A percentile compares a stretch with the other conserved stretches of the same genome.
phyloP scores from a whole-genome alignment of 2,888 invertebrate species.

The Hermodice carunculata region DNA sequence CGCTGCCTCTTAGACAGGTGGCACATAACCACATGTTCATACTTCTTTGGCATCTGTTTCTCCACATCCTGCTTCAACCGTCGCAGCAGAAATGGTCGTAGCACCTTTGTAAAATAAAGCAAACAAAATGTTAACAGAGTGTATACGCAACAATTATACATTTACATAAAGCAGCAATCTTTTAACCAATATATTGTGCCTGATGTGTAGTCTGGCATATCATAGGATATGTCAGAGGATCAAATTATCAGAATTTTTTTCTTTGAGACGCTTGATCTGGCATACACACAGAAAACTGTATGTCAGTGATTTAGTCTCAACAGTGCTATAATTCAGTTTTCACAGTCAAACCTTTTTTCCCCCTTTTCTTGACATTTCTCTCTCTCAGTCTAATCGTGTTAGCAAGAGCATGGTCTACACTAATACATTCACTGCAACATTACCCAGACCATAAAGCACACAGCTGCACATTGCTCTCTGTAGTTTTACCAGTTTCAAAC shows the following conservation, averaged over 20 bases:
- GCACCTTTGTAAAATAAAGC: constrained; percentile 73
- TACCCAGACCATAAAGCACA: no score
- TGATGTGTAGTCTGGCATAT: no score
- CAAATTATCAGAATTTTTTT: neutral
- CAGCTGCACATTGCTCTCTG: no score
- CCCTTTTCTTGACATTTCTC: neutral
- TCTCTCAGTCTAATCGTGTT: no score
- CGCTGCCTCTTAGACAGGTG: constrained; percentile 93
- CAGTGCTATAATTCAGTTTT: neutral
- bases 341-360: neutral
- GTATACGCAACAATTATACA: no score
- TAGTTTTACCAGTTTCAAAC: no score
- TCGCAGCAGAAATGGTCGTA: constrained; percentile 95
- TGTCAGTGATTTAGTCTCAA: constrained; percentile 2
- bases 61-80: constrained; percentile 99
- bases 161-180: no score
- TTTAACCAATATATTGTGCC: no score
- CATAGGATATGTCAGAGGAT: no score
- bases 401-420: no score
- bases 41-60: constrained; percentile 96
- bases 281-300: neutral
- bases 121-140: no score
- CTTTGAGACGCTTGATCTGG: constrained; percentile 3
- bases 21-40: constrained; percentile 69
- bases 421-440: no score